Evolutionary conservation across 2,888 invertebrate genomes (phyloP).

Genomic region (Drosophila testacea): DNA sequence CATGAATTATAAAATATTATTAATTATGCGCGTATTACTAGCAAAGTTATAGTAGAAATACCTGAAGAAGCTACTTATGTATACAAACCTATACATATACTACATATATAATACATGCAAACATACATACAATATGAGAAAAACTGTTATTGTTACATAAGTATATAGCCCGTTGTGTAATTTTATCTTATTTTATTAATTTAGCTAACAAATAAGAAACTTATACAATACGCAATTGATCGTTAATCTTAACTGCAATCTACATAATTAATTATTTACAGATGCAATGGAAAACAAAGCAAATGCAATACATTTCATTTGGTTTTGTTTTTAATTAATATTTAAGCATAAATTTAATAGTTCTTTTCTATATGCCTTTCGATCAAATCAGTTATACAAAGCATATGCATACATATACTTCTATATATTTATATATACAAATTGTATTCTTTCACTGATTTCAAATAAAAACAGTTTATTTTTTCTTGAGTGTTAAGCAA

Average conservation of each 20-base stretch:
- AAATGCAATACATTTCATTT: constrained; percentile 62
- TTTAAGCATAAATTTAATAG: constrained; percentile 45
- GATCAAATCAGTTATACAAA: constrained; percentile 62
- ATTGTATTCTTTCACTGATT: constrained; percentile 68
- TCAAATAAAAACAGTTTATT: constrained; percentile 70
- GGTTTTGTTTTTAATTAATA: constrained; percentile 39
- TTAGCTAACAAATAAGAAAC: constrained; percentile 40
- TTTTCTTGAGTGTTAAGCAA: constrained; percentile 59
- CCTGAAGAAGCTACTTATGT: constrained; percentile 62
- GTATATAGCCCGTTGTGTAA: constrained; percentile 59
- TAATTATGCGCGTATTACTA: constrained; percentile 43
- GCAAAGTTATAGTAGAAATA: constrained; percentile 55
- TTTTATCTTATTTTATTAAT: constrained; percentile 53
- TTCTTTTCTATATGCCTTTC: constrained; percentile 64
- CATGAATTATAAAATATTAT: constrained; percentile 30
- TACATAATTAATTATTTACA: constrained; percentile 16
- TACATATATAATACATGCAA: constrained; percentile 33
- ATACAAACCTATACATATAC: constrained; percentile 25
- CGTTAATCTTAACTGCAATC: constrained; percentile 39
- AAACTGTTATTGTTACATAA: constrained; percentile 54
- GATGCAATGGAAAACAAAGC: constrained; percentile 37
- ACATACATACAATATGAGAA: constrained; percentile 28
- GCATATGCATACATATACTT: constrained; percentile 41
- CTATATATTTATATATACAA: constrained; percentile 44
- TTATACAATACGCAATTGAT: constrained; percentile 32